Conservation (phyloP, 2,888 invertebrate species). For the Lepidocyrtinus sp. region DNA sequence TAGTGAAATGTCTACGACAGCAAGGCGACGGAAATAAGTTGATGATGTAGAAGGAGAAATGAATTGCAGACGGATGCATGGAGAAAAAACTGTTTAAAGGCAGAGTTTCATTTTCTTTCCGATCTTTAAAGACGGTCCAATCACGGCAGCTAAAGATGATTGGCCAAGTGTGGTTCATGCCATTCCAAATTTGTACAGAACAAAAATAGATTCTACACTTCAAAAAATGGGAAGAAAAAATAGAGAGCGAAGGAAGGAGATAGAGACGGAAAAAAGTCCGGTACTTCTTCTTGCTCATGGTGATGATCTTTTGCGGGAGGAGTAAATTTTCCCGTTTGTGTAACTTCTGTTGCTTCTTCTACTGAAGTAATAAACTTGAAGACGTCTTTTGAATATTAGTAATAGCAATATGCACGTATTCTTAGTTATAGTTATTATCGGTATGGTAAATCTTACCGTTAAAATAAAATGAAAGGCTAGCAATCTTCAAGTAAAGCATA, state of each 20-base stretch:
- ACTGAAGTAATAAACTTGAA: conserved; percentile 44
- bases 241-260: background rate
- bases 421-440: background rate
- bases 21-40: background rate
- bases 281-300: too few relatives aligned
- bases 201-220: conserved; percentile 68
- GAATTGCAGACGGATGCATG: background rate
- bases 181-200: conserved; percentile 71
- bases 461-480: background rate
- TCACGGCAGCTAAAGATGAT: conserved; percentile 70
- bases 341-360: too few relatives aligned
- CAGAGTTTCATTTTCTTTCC: conserved; percentile 59
- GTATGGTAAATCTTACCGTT: background rate
- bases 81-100: conserved; percentile 48
- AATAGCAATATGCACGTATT: background rate
- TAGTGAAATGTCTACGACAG: conserved; percentile 21
- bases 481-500: background rate
- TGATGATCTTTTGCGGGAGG: background rate
- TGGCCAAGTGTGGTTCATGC: conserved; percentile 71
- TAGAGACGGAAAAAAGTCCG: conserved; percentile 59
- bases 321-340: too few relatives aligned
- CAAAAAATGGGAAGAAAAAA: background rate
- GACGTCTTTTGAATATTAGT: conserved; percentile 36
- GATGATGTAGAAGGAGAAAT: conserved; percentile 20
- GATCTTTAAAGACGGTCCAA: conserved; percentile 68